Evolutionary conservation across 2,113 vertebrate genomes (phyloP).

Genomic region (Hipposideros armiger): DNA sequence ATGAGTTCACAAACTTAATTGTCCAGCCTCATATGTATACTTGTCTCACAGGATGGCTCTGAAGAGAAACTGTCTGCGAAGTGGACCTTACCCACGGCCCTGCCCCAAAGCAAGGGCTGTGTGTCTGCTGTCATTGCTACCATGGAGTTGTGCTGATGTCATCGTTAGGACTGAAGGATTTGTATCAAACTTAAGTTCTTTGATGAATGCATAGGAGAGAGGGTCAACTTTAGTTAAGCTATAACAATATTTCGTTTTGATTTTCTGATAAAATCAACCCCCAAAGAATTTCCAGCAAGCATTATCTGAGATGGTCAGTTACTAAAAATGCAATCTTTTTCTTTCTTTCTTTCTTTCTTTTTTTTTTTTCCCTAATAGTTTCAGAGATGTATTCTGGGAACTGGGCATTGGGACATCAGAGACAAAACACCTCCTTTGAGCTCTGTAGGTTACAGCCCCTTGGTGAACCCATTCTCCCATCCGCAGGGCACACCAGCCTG

Average conservation of each 20-base stretch:
- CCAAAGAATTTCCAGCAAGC: conserved; percentile 41
- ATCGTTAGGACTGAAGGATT: neutral
- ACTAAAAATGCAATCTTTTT: conserved; percentile 7
- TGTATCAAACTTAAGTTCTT: neutral
- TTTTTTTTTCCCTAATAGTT: neutral
- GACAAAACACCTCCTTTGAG: conserved; percentile 60
- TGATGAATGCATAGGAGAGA: neutral
- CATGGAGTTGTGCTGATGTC: neutral
- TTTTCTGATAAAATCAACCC: conserved; percentile 53
- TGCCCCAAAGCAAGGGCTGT: fast-evolving
- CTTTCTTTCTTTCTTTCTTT: neutral
- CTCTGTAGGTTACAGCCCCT: neutral
- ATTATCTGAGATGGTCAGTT: neutral
- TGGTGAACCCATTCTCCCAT: neutral
- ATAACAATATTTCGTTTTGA: conserved; percentile 9
- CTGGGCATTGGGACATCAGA: neutral
- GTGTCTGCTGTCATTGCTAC: neutral
- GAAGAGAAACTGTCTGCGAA: neutral
- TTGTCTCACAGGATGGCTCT: neutral
- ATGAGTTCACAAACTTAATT: too few relatives aligned
- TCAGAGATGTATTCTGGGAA: conserved; percentile 68
- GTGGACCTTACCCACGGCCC: neutral
- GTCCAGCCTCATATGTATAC: too few relatives aligned
- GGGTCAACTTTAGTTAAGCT: neutral
- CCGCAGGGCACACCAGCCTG: neutral